Evolutionary conservation across 1,140 invertebrate genomes (phyloP).

Genomic region (Adelges cooleyi): DNA sequence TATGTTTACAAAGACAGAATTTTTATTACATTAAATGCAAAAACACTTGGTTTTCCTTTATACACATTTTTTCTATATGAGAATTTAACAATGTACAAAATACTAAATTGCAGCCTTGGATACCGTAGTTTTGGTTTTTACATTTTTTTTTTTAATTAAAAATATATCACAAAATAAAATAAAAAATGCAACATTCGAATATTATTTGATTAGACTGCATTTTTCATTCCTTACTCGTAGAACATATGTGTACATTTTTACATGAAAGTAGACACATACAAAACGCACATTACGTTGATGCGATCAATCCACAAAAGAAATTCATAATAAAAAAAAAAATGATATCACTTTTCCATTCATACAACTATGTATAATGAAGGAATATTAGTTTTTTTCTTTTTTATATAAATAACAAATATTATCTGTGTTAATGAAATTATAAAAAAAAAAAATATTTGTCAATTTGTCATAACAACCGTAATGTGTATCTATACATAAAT

Average conservation of each 20-base stretch:
- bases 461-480: too few species aligned
- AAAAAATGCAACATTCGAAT: conserved; percentile 5
- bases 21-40: conserved; percentile 25
- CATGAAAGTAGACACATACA: not conserved
- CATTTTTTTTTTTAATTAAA: too few species aligned
- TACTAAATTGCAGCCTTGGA: conserved; percentile 20
- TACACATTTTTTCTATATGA: conserved; percentile 19
- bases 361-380: not conserved
- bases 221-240: not conserved
- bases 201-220: not conserved
- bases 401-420: conserved; percentile 18
- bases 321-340: too few species aligned
- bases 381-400: not conserved
- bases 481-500: too few species aligned
- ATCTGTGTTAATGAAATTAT: not conserved
- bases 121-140: conserved; percentile 18
- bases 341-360: conserved; percentile 15
- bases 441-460: too few species aligned
- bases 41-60: not conserved
- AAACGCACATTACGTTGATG: not conserved
- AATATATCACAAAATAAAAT: conserved; percentile 23
- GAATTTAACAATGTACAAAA: conserved; percentile 25
- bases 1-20: conserved; percentile 7
- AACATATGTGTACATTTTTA: not conserved
- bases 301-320: too few species aligned